Percentiles rank a stretch among this genome's conserved stretches.
Conservation (phyloP, 2,888 invertebrate species). For the Protophormia terraenovae region DNA sequence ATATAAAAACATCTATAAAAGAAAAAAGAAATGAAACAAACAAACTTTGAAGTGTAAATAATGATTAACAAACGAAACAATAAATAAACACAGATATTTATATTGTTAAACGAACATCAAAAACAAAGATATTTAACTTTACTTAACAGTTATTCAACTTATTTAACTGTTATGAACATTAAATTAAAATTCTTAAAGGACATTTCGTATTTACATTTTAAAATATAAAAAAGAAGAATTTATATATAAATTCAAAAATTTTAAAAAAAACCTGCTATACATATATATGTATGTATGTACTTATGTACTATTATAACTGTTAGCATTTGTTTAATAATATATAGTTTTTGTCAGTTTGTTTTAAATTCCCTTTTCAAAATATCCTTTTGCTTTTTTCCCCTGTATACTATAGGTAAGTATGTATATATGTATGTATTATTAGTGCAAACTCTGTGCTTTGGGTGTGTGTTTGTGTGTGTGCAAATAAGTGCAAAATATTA, state of each 20-base stretch:
- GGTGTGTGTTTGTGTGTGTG: not conserved
- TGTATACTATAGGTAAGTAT: not conserved
- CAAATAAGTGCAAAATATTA: conserved; percentile 16
- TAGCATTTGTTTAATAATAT: conserved; percentile 21
- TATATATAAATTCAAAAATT: too few species aligned
- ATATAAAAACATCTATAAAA: not conserved
- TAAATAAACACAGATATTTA: not conserved
- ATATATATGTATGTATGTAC: too few species aligned
- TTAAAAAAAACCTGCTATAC: too few species aligned
- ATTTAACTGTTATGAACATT: too few species aligned
- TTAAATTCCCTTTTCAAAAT: not conserved
- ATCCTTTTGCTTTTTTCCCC: not conserved
- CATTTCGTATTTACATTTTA: too few species aligned
- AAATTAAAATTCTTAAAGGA: too few species aligned
- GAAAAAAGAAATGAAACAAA: not conserved
- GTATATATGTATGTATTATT: not conserved
- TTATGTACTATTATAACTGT: too few species aligned
- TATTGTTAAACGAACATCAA: conserved; percentile 1
- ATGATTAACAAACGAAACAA: not conserved
- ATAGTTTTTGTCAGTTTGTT: conserved; percentile 29
- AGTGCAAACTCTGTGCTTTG: not conserved
- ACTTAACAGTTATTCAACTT: too few species aligned
- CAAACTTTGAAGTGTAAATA: not conserved
- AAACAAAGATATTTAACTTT: not conserved
- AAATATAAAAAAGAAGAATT: too few species aligned